phyloP scores from a whole-genome alignment of 2,888 invertebrate genomes.

The Phlogophora meticulosa region DNA sequence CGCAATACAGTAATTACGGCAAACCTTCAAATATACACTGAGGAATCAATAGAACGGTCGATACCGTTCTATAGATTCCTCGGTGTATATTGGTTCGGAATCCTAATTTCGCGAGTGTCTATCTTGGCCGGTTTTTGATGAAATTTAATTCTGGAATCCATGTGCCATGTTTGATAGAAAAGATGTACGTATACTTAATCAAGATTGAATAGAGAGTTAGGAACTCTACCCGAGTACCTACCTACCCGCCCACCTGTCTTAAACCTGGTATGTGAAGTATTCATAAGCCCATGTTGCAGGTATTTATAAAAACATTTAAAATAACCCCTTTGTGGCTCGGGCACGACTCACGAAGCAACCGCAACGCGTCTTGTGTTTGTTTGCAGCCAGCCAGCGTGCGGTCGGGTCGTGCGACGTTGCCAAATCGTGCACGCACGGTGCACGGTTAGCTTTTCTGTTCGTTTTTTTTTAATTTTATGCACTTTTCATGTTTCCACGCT shows the following conservation, averaged over 20 bases:
- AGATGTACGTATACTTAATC: no score
- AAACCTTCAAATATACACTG: no score
- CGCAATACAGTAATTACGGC: no score
- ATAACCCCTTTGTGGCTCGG: constrained; percentile 44
- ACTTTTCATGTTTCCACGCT: constrained; percentile 60
- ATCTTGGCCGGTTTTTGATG: no score
- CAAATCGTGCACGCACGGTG: constrained; percentile 61
- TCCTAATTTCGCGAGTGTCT: no score
- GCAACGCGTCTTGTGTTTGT: constrained; percentile 57
- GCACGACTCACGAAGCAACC: constrained; percentile 48
- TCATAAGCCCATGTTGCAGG: constrained; percentile 27
- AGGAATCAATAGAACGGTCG: no score
- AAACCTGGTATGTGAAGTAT: constrained; percentile 26
- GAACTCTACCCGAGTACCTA: no score
- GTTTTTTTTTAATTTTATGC: constrained; percentile 54
- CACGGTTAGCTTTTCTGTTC: constrained; percentile 17
- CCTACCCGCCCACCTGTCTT: constrained; percentile 15
- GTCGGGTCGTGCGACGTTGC: constrained; percentile 60
- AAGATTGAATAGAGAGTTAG: no score
- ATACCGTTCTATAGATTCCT: no score
- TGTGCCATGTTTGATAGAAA: no score
- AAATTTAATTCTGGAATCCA: no score
- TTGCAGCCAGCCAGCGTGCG: constrained; percentile 38
- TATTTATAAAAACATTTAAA: constrained; percentile 48
- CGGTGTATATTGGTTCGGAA: no score